Percentiles rank a stretch among this genome's conserved stretches.
Conservation (phyloP, 1,140 invertebrate species). For the Drosophila grimshawi region DNA sequence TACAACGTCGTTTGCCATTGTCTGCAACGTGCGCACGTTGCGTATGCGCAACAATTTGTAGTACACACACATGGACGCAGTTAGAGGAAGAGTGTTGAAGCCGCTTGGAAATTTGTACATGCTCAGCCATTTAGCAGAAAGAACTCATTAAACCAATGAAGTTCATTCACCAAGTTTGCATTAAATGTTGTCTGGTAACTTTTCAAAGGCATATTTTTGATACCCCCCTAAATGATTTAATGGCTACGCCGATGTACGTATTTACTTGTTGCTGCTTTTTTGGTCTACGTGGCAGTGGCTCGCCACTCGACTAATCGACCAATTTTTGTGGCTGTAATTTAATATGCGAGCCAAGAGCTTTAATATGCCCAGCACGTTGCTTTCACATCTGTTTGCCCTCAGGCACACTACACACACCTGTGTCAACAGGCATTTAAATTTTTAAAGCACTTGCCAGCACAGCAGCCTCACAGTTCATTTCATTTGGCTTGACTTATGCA, state of each 20-base stretch:
- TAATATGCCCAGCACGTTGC: slow-evolving; percentile 70
- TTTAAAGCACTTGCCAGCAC: slow-evolving; percentile 51
- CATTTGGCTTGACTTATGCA: slow-evolving; percentile 76
- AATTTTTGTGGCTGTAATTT: slow-evolving; percentile 74
- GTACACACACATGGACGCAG: neutral
- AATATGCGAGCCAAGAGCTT: slow-evolving; percentile 63
- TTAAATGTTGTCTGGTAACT: no score
- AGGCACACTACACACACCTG: slow-evolving; percentile 35
- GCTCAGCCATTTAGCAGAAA: no score
- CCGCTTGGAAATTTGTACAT: no score
- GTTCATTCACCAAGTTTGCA: no score
- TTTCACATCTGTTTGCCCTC: slow-evolving; percentile 53
- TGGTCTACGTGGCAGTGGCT: slow-evolving; percentile 9
- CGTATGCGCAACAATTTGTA: slow-evolving; percentile 76
- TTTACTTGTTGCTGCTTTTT: slow-evolving; percentile 24
- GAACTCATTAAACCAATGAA: no score
- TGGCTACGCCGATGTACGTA: neutral
- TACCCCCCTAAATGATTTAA: neutral
- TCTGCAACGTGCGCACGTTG: slow-evolving; percentile 34
- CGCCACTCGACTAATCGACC: slow-evolving; percentile 55
- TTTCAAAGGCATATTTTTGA: no score
- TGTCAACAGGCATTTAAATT: slow-evolving; percentile 60
- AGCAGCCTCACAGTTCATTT: slow-evolving; percentile 67
- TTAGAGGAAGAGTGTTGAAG: neutral
- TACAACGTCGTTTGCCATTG: slow-evolving; percentile 12